phyloP scores from a whole-genome alignment of 2,888 invertebrate genomes.

The Girardia tigrina region DNA sequence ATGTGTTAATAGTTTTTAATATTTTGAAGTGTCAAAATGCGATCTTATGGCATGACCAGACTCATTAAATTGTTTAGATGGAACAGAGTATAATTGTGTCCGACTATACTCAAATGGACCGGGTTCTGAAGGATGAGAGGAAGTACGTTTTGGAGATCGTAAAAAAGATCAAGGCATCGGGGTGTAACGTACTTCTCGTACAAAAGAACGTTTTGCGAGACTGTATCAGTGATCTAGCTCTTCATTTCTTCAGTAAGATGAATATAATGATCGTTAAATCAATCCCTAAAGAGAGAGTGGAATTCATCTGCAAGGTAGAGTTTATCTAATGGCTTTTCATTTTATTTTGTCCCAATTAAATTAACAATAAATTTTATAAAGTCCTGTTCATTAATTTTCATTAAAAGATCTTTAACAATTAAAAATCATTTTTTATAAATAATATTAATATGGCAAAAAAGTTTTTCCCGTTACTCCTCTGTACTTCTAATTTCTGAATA shows the following conservation, averaged over 20 bases:
- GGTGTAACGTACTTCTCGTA: slow-evolving; percentile 92
- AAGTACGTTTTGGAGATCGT: slow-evolving; percentile 92
- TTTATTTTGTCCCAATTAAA: no score
- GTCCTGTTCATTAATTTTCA: no score
- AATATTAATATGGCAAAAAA: no score
- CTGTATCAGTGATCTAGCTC: slow-evolving; percentile 84
- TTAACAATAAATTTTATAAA: no score
- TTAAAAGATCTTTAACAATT: no score
- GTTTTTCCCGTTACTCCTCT: no score
- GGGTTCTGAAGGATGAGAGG: slow-evolving; percentile 88
- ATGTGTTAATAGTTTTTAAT: no score
- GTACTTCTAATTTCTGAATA: no score
- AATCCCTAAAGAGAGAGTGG: slow-evolving; percentile 90
- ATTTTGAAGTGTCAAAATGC: no score
- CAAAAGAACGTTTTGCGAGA: slow-evolving; percentile 72
- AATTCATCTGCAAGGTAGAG: slow-evolving; percentile 71
- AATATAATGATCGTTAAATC: slow-evolving; percentile 97
- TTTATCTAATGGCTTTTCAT: not conserved
- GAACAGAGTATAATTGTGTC: slow-evolving; percentile 63
- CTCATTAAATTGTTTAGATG: slow-evolving; percentile 44
- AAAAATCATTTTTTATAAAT: no score
- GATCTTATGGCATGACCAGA: no score
- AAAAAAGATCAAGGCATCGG: slow-evolving; percentile 93
- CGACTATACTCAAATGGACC: slow-evolving; percentile 98
- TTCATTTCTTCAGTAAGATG: slow-evolving; percentile 94